These are phyloP conservation scores for Decapterus maruadsi DNA, from an alignment of 2,797 vertebrate species.

Conservation along the genomic window DNA sequence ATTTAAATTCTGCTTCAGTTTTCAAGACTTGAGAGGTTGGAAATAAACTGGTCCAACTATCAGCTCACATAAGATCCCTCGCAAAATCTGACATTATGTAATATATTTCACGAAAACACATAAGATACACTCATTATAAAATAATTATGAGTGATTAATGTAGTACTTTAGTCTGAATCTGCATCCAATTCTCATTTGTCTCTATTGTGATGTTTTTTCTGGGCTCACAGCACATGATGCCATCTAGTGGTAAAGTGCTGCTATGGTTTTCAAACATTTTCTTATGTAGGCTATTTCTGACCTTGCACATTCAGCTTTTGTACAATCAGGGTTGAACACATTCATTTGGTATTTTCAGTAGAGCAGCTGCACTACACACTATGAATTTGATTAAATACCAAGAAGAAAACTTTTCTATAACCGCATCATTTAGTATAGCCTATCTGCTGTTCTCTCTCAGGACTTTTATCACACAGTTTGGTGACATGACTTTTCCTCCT, in stretches of 20 bases:
- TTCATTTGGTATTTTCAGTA: background rate
- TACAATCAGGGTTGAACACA: background rate
- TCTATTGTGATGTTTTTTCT: background rate
- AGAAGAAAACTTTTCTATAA: background rate
- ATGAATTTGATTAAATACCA: background rate
- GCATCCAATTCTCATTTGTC: background rate
- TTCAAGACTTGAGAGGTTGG: background rate
- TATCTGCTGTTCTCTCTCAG: background rate
- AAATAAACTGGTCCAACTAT: background rate
- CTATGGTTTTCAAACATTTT: too few relatives aligned
- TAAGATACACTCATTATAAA: background rate
- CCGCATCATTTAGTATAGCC: background rate
- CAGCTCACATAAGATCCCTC: background rate
- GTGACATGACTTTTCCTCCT: background rate
- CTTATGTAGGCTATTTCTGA: background rate
- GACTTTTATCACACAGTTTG: background rate
- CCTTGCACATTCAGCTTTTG: background rate
- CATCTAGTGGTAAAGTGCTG: conserved; percentile 19
- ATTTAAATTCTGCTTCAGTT: background rate
- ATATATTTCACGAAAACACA: background rate
- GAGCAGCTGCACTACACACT: background rate
- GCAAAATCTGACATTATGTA: background rate
- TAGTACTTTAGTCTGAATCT: background rate
- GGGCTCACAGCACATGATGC: too few relatives aligned
- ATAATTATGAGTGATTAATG: background rate